Evolutionary conservation across 2,888 invertebrate genomes (phyloP), one percentile per base, ranked within the genome.

Genomic region (Stenoptilia bipunctidactyla): DNA sequence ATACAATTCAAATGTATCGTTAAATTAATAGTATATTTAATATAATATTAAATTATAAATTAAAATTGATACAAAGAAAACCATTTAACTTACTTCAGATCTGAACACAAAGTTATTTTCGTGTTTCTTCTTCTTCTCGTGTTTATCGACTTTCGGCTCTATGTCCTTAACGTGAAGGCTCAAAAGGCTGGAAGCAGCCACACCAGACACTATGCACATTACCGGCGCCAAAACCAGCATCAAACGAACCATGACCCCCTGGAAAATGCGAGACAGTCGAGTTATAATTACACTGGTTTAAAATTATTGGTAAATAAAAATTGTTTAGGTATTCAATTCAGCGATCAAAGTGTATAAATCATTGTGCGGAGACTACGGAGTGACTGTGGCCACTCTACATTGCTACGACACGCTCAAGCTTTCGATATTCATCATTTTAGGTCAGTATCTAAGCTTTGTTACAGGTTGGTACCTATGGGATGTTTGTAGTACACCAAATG

Each of bases 181-280:
- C 20, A 98, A 85, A 15, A 91, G 72, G 47, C 94, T 90, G 0
- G 97, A 97, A 3, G 96, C 92, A 1, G 97, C 97, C 38, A 99
- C 97, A 37, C 97, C 98, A 0, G 97, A 95, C 38, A 99, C 87
- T 46, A 99, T 94, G 63, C 98, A 98, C 97, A 98, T 98, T 0
- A 98, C 96, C 0, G 98, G 98, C 0, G 98, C 97, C 46, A 99
- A 85, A 1, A 98, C 98, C 62, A 98, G 82, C 97, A 98, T 98
- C 37, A 98, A 85, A 77, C 98, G 97, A 15, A 98, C 98, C 98
- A 98, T 98, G 35, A 98, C 98, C 48, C 98, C 97, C 95, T 95
- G 68, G 13, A 25, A 39, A 20, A 20, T 9, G n/a, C 25, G 1
- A 40, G 8, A 6, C 0, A 15, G 2, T 38, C 15, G 15, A 27